A percentile compares a stretch with the other conserved stretches of the same genome.
phyloP scores from a whole-genome alignment of 2,888 invertebrate species.

The Hydrotaea cyrtoneurina region DNA sequence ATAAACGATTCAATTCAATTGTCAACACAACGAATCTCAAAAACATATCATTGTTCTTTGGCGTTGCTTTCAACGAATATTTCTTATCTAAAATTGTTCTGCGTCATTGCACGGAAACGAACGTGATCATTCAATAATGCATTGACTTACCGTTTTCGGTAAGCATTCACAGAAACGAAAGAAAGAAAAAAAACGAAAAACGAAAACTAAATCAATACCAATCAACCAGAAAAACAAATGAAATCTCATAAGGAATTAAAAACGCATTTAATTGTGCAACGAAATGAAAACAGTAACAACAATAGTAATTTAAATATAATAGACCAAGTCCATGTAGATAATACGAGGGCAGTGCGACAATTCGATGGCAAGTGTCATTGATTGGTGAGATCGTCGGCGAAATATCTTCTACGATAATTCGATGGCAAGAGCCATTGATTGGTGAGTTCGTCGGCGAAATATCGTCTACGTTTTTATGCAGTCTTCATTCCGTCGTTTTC shows the following conservation, averaged over 20 bases:
- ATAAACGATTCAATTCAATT: conserved; percentile 16
- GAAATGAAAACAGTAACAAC: background rate
- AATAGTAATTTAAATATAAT: conserved; percentile 31
- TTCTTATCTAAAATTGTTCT: conserved; percentile 15
- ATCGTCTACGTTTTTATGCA: too few species aligned
- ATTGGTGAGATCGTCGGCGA: too few species aligned
- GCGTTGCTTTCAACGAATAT: conserved; percentile 18
- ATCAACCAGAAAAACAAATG: conserved; percentile 3
- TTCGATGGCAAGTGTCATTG: background rate
- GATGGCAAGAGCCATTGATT: too few species aligned
- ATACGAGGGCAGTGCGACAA: background rate
- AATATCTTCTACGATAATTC: too few species aligned
- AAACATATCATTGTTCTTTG: background rate
- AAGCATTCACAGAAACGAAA: background rate
- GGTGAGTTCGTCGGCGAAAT: too few species aligned
- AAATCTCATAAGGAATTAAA: conserved; percentile 19
- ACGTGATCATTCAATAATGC: conserved; percentile 18
- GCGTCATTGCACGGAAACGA: background rate
- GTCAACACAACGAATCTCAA: background rate
- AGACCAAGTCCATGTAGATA: background rate
- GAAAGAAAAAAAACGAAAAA: background rate
- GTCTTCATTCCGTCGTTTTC: too few species aligned
- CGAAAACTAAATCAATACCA: background rate
- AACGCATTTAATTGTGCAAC: conserved; percentile 36
- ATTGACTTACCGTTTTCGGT: conserved; percentile 11